Evolutionary conservation across 2,113 vertebrate genomes (phyloP).

Genomic region (Cyphomyrus plagiostoma): DNA sequence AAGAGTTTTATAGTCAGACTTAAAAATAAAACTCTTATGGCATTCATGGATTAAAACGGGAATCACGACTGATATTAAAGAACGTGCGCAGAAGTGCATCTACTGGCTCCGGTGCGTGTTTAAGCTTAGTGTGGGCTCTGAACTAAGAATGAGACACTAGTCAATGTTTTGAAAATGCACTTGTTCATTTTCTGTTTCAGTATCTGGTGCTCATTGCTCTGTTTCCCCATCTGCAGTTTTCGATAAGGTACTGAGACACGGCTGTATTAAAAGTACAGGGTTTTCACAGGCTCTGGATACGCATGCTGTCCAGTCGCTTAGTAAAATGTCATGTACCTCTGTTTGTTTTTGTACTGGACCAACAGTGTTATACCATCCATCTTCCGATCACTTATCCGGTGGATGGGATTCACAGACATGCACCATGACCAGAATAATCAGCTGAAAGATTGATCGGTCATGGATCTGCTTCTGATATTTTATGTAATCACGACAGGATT

Average conservation of each 20-base stretch:
- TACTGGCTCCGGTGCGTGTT: not conserved
- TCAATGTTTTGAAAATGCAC: not conserved
- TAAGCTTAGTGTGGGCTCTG: not conserved
- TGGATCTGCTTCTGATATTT: not conserved
- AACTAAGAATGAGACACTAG: not conserved
- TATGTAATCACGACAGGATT: not conserved
- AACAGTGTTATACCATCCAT: not conserved
- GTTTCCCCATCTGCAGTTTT: not conserved
- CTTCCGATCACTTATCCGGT: not conserved
- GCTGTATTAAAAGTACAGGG: not conserved
- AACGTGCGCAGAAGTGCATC: not conserved
- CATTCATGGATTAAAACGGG: not conserved
- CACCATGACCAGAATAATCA: not conserved
- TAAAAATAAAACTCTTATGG: not conserved
- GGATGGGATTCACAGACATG: not conserved
- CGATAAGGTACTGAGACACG: not conserved
- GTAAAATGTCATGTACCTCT: not conserved
- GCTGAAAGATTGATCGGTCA: not conserved
- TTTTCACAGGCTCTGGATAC: not conserved
- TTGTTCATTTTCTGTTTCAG: not conserved
- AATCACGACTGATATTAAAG: not conserved
- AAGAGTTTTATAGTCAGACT: not conserved
- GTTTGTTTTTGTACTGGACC: not conserved
- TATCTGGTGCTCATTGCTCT: not conserved
- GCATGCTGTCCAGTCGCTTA: not conserved